Conservation (phyloP, 2,797 vertebrate genomes). For the Typhlichthys subterraneus region DNA sequence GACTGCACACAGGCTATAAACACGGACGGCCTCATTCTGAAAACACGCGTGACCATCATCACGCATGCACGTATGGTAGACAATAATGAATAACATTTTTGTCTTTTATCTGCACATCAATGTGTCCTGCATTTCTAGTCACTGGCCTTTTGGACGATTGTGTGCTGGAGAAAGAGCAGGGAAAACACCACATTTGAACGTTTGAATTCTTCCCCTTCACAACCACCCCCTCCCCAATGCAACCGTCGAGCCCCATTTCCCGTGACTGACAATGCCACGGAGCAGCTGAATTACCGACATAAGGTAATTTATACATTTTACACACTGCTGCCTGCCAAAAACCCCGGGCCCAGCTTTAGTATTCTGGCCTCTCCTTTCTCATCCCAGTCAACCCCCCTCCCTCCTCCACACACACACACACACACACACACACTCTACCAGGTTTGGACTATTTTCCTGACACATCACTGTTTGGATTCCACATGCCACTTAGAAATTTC, state of each 20-base stretch:
- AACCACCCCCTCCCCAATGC: conserved; percentile 48
- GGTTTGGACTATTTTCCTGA: conserved; percentile 41
- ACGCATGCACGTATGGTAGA: neutral
- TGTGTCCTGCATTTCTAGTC: conserved; percentile 31
- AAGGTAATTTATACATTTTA: conserved; percentile 88
- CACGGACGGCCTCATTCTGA: no score
- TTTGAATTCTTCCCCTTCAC: no score
- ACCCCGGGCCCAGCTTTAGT: conserved; percentile 84
- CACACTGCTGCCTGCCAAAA: conserved; percentile 84
- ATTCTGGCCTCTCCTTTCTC: conserved; percentile 80
- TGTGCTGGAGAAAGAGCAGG: conserved; percentile 36
- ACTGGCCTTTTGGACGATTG: conserved; percentile 40
- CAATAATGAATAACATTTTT: conserved; percentile 17
- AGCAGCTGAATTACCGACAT: conserved; percentile 83
- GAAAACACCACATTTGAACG: conserved; percentile 66
- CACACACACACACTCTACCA: conserved; percentile 18
- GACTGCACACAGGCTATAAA: neutral
- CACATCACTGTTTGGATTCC: conserved; percentile 66
- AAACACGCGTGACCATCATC: neutral
- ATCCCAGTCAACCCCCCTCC: conserved; percentile 54
- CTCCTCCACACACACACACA: conserved; percentile 15
- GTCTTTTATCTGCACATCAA: conserved; percentile 31
- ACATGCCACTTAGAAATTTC: conserved; percentile 82
- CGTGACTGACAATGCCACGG: conserved; percentile 70
- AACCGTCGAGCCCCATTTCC: conserved; percentile 30